phyloP scores from a whole-genome alignment of 2,113 vertebrate genomes.

The Seriola rivoliana region DNA sequence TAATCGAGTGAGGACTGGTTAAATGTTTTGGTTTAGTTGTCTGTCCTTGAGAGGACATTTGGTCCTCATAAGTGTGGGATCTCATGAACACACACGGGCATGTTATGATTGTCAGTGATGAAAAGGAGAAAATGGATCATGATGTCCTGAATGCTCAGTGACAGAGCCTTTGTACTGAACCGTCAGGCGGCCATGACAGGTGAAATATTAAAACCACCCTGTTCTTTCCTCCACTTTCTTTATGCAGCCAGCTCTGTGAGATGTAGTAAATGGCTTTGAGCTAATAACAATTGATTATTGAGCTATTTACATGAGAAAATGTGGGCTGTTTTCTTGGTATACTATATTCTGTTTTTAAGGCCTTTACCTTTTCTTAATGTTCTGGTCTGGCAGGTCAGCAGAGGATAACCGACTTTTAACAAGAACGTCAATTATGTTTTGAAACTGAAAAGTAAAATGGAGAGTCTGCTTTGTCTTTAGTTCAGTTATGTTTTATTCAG shows the following conservation, averaged over 20 bases:
- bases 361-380: slow-evolving; percentile 11
- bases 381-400: neutral
- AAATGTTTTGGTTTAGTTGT: neutral
- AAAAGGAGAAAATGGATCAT: slow-evolving; percentile 25
- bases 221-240: neutral
- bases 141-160: neutral
- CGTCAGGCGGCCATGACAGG: neutral
- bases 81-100: neutral
- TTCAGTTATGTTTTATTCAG: slow-evolving; percentile 10
- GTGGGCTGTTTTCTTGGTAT: neutral
- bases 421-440: slow-evolving; percentile 7
- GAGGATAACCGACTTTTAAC: slow-evolving; percentile 6
- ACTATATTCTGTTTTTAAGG: neutral
- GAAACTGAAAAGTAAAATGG: neutral
- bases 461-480: neutral
- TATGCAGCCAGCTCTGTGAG: neutral
- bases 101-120: neutral
- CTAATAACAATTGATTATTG: neutral
- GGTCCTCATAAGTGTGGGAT: slow-evolving; percentile 14
- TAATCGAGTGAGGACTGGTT: neutral
- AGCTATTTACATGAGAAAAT: neutral
- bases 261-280: neutral
- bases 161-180: slow-evolving; percentile 3
- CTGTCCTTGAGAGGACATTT: neutral
- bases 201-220: neutral